phyloP scores from a whole-genome alignment of 1,140 invertebrate genomes.

The Euwallacea similis region DNA sequence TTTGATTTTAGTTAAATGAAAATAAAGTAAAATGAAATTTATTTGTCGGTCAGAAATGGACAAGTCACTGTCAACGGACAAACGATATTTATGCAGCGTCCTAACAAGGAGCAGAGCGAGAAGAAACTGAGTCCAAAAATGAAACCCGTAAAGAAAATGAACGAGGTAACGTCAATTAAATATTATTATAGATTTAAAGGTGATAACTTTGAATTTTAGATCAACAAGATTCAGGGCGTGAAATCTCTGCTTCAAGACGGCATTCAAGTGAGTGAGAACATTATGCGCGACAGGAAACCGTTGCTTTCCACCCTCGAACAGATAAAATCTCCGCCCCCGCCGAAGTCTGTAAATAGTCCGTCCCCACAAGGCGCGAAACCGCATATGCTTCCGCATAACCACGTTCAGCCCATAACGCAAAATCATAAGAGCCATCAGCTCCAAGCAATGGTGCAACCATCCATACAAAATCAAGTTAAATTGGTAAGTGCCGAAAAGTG shows the following conservation, averaged over 20 bases:
- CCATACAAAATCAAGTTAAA: conserved; percentile 38
- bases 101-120: conserved; percentile 46
- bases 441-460: conserved; percentile 43
- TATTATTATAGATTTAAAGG: not conserved
- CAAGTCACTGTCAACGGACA: conserved; percentile 54
- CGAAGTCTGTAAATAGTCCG: conserved; percentile 40
- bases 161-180: conserved; percentile 29
- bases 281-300: conserved; percentile 11
- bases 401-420: conserved; percentile 39
- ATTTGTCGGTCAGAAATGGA: conserved; percentile 41
- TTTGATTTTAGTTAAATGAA: conserved; percentile 6
- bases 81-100: conserved; percentile 54
- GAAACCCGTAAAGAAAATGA: conserved; percentile 47
- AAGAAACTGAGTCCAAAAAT: conserved; percentile 52
- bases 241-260: conserved; percentile 40
- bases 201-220: conserved; percentile 18
- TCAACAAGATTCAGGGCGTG: conserved; percentile 34
- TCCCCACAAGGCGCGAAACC: conserved; percentile 33
- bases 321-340: conserved; percentile 31
- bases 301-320: conserved; percentile 18
- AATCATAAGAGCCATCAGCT: conserved; percentile 37
- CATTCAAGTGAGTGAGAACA: conserved; percentile 21
- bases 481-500: conserved; percentile 9
- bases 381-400: conserved; percentile 42
- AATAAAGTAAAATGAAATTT: not conserved